Conservation (phyloP, 2,797 vertebrate species). For the Chaenodraco wilsoni region DNA sequence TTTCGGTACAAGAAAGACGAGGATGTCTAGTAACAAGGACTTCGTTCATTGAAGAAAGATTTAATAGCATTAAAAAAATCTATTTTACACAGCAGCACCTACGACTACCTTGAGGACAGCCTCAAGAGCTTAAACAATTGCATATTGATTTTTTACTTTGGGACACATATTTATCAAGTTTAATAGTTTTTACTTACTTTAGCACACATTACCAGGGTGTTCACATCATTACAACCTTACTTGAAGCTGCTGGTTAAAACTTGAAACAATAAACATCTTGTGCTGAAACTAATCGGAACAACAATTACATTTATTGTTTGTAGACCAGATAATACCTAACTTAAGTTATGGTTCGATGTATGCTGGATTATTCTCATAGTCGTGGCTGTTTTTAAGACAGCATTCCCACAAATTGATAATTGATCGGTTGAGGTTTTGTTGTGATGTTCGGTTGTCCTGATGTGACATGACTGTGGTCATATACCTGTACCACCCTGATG, state of each 20-base stretch:
- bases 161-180: not conserved
- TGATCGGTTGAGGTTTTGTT: not conserved
- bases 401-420: no score
- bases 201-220: not conserved
- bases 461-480: conserved; percentile 17
- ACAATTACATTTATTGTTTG: not conserved
- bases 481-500: conserved; percentile 28
- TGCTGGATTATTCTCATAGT: not conserved
- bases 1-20: conserved; percentile 6
- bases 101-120: not conserved
- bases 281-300: not conserved
- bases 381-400: not conserved
- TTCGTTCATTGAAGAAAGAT: not conserved
- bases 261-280: not conserved
- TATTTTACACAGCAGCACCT: conserved; percentile 13
- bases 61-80: not conserved
- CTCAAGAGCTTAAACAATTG: not conserved
- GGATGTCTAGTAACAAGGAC: conserved; percentile 26
- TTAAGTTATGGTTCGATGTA: not conserved
- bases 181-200: not conserved
- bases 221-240: not conserved
- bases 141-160: not conserved
- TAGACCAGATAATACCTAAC: not conserved
- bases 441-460: conserved; percentile 20
- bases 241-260: not conserved